phyloP scores from a whole-genome alignment of 2,888 invertebrate genomes.

The Lycaena phlaeas region DNA sequence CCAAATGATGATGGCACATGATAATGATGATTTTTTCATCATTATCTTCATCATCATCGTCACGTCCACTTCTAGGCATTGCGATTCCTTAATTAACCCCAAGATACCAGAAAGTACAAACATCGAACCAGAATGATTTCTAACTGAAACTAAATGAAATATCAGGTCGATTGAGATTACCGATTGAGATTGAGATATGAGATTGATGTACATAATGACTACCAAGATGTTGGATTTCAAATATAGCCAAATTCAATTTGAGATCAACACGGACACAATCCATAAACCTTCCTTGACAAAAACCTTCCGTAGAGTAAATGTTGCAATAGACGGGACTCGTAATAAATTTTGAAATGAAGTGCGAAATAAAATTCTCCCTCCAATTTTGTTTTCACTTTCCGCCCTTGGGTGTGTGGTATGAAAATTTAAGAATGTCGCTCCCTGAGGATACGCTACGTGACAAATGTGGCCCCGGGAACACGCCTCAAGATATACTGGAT shows the following conservation, averaged over 20 bases:
- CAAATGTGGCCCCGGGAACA: slow-evolving; percentile 29
- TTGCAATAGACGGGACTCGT: not conserved
- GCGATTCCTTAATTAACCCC: too few species aligned
- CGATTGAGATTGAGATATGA: too few species aligned
- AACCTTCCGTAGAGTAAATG: slow-evolving; percentile 1
- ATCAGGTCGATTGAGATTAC: too few species aligned
- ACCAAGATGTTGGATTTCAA: too few species aligned
- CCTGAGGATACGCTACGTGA: slow-evolving; percentile 52
- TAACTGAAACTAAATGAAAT: too few species aligned
- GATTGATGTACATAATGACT: too few species aligned
- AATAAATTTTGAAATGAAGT: slow-evolving; percentile 4
- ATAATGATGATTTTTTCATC: too few species aligned
- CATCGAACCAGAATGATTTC: too few species aligned
- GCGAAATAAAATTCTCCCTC: slow-evolving; percentile 3
- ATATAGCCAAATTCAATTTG: not conserved
- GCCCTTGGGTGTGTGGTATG: slow-evolving; percentile 35
- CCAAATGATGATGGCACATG: too few species aligned
- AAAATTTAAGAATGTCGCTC: slow-evolving; percentile 59
- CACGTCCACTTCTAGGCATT: too few species aligned
- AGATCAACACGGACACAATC: not conserved
- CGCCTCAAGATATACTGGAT: not conserved
- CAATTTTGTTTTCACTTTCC: slow-evolving; percentile 49
- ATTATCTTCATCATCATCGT: too few species aligned
- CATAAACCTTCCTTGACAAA: slow-evolving; percentile 1
- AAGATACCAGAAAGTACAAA: too few species aligned